Evolutionary conservation across 2,113 vertebrate species (phyloP).

Genomic region (Rhabdornis inornatus): DNA sequence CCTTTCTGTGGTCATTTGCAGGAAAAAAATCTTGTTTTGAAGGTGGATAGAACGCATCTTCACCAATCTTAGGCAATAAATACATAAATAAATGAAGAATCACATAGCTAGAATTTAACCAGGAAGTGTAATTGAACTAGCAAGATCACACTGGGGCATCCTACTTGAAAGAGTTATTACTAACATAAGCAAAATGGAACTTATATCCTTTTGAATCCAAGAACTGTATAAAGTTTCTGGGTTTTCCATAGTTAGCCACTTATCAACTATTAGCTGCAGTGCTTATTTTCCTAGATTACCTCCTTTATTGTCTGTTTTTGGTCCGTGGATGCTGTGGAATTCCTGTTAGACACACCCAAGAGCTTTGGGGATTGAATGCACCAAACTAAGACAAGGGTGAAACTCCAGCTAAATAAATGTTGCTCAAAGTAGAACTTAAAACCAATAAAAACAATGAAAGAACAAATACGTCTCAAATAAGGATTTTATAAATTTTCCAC

Average conservation of each 20-base stretch:
- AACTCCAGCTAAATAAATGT: conserved; percentile 74
- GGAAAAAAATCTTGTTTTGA: not conserved
- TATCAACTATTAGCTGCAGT: conserved; percentile 59
- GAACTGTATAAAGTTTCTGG: conserved; percentile 58
- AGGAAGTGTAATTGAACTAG: not conserved
- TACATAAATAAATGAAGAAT: not conserved
- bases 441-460: not conserved
- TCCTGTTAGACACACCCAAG: conserved; percentile 65
- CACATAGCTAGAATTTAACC: not conserved
- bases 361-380: conserved; percentile 49
- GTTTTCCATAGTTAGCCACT: conserved; percentile 52
- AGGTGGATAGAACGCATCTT: not conserved
- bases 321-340: conserved; percentile 54
- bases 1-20: not conserved
- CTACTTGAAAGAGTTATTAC: not conserved
- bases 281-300: conserved; percentile 57
- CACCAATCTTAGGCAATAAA: not conserved
- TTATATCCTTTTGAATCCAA: conserved; percentile 70
- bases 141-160: not conserved
- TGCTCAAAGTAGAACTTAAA: conserved; percentile 70
- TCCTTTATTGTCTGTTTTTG: conserved; percentile 16
- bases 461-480: not conserved
- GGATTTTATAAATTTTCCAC: not conserved
- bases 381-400: conserved; percentile 74
- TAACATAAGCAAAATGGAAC: not conserved